phyloP scores from a whole-genome alignment of 2,797 vertebrate genomes.

The Pseudochirops corinnae region DNA sequence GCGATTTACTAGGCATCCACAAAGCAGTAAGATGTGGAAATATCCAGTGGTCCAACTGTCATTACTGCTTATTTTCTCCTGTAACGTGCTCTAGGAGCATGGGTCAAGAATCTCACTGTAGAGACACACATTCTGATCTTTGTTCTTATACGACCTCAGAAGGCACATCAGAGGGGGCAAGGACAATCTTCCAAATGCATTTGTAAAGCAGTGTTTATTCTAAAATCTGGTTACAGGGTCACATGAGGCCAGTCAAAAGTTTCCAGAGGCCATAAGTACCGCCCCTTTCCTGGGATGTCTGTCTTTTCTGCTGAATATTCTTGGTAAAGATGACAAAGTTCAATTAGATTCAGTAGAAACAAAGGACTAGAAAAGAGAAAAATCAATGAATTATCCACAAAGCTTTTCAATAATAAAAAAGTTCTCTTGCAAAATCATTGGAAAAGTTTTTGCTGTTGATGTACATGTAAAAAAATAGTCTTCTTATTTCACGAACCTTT shows the following conservation, averaged over 20 bases:
- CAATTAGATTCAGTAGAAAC: neutral
- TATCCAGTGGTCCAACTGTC: neutral
- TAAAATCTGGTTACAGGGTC: neutral
- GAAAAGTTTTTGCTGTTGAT: neutral
- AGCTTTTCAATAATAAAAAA: neutral
- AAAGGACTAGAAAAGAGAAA: neutral
- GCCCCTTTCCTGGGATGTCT: neutral
- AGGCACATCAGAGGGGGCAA: neutral
- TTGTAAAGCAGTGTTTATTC: neutral
- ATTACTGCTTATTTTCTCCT: neutral
- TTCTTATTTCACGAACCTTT: neutral
- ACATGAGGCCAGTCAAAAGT: neutral
- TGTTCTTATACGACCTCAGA: neutral
- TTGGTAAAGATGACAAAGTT: neutral
- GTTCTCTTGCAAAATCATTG: neutral
- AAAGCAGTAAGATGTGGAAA: neutral
- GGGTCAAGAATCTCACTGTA: neutral
- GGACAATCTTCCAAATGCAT: neutral
- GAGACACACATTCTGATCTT: neutral
- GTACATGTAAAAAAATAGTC: neutral
- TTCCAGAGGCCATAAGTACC: neutral
- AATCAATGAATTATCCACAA: neutral
- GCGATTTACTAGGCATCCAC: neutral
- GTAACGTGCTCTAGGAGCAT: neutral
- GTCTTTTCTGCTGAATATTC: neutral